Conservation (phyloP, 2,797 vertebrate genomes). For the Acrocephalus scirpaceus region DNA sequence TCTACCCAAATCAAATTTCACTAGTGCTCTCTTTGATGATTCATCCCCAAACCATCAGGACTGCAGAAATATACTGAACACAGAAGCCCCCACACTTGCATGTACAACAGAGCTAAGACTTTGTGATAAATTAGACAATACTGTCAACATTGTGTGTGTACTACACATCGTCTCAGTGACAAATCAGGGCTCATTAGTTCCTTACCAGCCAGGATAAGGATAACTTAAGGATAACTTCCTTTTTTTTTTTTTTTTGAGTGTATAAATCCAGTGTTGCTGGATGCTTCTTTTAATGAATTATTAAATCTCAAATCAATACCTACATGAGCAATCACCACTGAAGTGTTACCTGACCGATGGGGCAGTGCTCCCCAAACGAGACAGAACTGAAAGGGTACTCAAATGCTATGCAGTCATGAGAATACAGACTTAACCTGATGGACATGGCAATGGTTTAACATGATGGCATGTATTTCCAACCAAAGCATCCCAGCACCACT, state of each 20-base stretch:
- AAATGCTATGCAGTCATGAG: constrained; percentile 46
- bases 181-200: constrained; percentile 68
- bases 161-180: constrained; percentile 30
- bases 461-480: constrained; percentile 76
- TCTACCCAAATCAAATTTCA: constrained; percentile 39
- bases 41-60: constrained; percentile 41
- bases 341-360: constrained; percentile 44
- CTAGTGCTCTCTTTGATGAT: constrained; percentile 57
- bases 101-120: constrained; percentile 57
- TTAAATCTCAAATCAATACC: constrained; percentile 55
- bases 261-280: constrained; percentile 43
- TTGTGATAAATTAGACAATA: constrained; percentile 61
- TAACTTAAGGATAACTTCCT: constrained; percentile 12
- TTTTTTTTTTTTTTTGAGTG: background rate
- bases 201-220: constrained; percentile 19
- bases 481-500: constrained; percentile 52
- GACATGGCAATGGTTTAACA: constrained; percentile 83
- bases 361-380: constrained; percentile 37
- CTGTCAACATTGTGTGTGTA: constrained; percentile 52
- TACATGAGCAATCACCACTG: constrained; percentile 12
- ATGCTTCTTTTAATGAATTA: constrained; percentile 67
- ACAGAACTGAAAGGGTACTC: constrained; percentile 58
- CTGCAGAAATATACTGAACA: constrained; percentile 55
- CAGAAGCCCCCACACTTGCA: constrained; percentile 30
- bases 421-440: constrained; percentile 72